Base-by-base conservation (phyloP, 2,113 vertebrate genomes). In the Hypomesus transpacificus region DNA sequence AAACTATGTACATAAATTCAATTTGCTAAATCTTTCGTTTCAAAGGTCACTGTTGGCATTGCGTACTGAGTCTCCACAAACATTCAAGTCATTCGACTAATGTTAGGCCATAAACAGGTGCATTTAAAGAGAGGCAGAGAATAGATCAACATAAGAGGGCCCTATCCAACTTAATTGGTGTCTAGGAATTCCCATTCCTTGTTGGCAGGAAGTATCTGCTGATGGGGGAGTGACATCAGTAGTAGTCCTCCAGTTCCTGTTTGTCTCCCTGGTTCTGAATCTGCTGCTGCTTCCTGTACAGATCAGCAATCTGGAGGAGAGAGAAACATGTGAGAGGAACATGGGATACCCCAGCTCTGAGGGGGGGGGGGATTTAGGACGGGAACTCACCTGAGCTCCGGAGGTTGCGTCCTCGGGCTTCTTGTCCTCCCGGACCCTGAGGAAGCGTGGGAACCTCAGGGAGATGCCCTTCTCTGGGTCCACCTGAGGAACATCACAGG, bases 221-320 rank as follows among this genome's bases (percentile, higher is more conserved):
- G 31, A 34, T 7, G 26, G 21, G 3, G 1, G 21, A 28, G 28
- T 26, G 66, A 6, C 0, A 71, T 93, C 87, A 95, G 84, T 94
- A 95, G 76, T 92, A 94, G 50, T 93, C 93, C 69, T 95, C 95
- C 0, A 22, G 52, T 50, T 94, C 94, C 0, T 61, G 83, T 65
- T 89, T 91, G 50, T 91, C 91, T 7, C 89, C 90, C 76, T 94
- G 94, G 70, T 96, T 97, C 87, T 95, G 95, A 72, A 96, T 94
- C 90, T 96, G 94, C 84, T 95, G 95, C 84, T 97, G 95, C 82
- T 91, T 94, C 84, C 68, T 85, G 86, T 96, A 97, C 71, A 97
- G 82, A 57, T 87, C 88, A 3, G 95, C 95, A 53, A 97, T 94
- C 95, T 97, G 87, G 64, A 46, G 8, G 24, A 51, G 68, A 67